Evolutionary conservation across 2,888 invertebrate species (phyloP).

Genomic region (Hypomecis atomaria): DNA sequence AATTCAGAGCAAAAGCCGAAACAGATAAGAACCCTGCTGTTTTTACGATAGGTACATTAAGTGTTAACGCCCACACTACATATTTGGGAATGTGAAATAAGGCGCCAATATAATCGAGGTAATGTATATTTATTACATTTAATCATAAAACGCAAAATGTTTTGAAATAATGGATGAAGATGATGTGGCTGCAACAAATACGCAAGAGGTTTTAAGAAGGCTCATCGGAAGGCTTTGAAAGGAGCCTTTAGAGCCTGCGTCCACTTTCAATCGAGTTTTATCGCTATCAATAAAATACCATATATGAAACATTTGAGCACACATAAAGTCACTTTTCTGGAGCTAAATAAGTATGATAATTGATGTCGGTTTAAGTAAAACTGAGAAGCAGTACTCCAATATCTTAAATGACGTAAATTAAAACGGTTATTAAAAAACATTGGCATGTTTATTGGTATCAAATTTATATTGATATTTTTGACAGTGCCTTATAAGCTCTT

Average conservation of each 20-base stretch:
- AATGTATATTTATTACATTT: slow-evolving; percentile 16
- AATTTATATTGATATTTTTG: not conserved
- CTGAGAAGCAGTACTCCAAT: not conserved
- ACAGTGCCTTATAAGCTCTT: too few species aligned
- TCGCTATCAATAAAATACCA: slow-evolving; percentile 33
- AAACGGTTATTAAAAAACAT: slow-evolving; percentile 3
- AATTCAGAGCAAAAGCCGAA: slow-evolving; percentile 24
- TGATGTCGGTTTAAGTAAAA: slow-evolving; percentile 20
- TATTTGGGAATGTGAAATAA: slow-evolving; percentile 13
- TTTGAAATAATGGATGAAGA: slow-evolving; percentile 10
- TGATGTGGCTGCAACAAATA: slow-evolving; percentile 15
- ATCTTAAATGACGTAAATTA: slow-evolving; percentile 7
- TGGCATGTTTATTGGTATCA: slow-evolving; percentile 4
- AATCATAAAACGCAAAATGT: slow-evolving; percentile 13
- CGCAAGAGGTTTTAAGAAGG: slow-evolving; percentile 8
- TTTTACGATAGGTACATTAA: slow-evolving; percentile 8
- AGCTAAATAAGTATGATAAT: slow-evolving; percentile 30
- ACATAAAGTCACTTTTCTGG: slow-evolving; percentile 23
- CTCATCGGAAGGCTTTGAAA: slow-evolving; percentile 15
- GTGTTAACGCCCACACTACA: slow-evolving; percentile 11
- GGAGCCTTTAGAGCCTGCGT: slow-evolving; percentile 14
- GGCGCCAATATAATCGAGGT: slow-evolving; percentile 11
- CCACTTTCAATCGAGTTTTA: slow-evolving; percentile 35
- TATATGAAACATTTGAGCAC: slow-evolving; percentile 30
- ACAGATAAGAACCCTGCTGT: slow-evolving; percentile 15